These are phyloP conservation scores for Pantherophis guttatus DNA, from an alignment of 2,113 vertebrate genomes.

Conservation along the genomic window DNA sequence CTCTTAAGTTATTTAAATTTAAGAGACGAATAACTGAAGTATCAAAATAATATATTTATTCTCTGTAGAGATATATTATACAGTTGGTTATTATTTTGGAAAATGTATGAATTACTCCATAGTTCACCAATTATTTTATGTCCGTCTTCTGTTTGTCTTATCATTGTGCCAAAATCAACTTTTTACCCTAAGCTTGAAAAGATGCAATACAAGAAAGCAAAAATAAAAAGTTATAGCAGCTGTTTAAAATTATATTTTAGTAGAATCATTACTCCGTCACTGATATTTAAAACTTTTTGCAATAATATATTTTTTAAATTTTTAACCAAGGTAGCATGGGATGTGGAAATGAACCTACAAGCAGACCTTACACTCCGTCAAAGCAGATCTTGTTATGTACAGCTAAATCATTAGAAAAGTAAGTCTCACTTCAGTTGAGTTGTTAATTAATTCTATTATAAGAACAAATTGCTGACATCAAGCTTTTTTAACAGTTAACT, in stretches of 20 bases:
- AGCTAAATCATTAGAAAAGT: slow-evolving; percentile 52
- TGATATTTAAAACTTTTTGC: slow-evolving; percentile 25
- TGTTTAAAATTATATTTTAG: neutral
- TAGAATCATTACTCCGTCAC: neutral
- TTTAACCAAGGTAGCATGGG: slow-evolving; percentile 42
- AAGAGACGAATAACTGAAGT: neutral
- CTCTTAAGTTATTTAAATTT: neutral
- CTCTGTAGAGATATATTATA: neutral
- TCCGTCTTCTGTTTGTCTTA: neutral
- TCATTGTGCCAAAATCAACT: neutral
- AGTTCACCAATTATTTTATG: neutral
- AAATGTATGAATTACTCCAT: neutral
- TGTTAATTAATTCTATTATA: slow-evolving; percentile 28
- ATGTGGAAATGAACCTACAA: slow-evolving; percentile 38
- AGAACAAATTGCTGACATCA: slow-evolving; percentile 16
- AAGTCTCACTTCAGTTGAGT: slow-evolving; percentile 40
- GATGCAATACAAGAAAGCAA: neutral
- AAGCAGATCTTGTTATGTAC: slow-evolving; percentile 42
- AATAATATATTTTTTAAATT: neutral
- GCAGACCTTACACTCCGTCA: slow-evolving; percentile 33
- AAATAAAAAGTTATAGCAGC: neutral
- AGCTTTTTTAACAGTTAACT: neutral
- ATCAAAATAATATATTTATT: neutral
- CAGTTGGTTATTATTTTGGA: neutral
- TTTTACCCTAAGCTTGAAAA: neutral